Base-by-base conservation (phyloP, 2,797 vertebrate species). In the Micropoecilia bifurca region DNA sequence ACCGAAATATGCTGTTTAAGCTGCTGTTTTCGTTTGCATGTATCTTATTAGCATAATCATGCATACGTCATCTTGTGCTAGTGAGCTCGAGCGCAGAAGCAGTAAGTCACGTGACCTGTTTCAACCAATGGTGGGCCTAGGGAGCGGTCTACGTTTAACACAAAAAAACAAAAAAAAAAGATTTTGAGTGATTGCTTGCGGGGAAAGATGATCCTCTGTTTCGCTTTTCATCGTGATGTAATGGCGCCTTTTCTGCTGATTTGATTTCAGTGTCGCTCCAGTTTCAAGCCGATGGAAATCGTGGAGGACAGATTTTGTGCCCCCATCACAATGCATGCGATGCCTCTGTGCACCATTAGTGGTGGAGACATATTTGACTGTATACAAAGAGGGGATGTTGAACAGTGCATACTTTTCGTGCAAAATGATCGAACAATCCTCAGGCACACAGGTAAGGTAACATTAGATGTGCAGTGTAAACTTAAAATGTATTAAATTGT, bases 311-410 rank as follows among this genome's bases (percentile, higher is more conserved):
- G 55, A 20, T 16, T 25, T 22, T 1, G 74, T 53, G 74, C 79
- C 25, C 6, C 46, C 63, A 16, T 74, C 84, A 86, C 5, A 39
- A 95, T 95, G 94, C 88, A 92, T 43, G 91, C 88, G 74, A 91
- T 93, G 88, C 86, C 88, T 0, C 81, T 85, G 57, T 81, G 87
- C 69, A 80, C 87, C 53, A 75, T 33, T 8, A 87, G 78, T 83
- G 90, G 72, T 36, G 94, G 81, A 78, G 93, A 94, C 89, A 92
- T 97, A 81, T 95, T 96, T 89, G 95, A 96, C 81, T 94, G 92
- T 79, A 92, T 95, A 73, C 95, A 96, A 76, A 92, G 86, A 69
- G 96, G 96, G 43, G 87, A 95, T 78, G n/a, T 91, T 47, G 95
- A 96, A 55, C 88, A 90, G 76, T 96, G 96, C 28, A 86, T 90